Evolutionary conservation across 2,888 invertebrate species (phyloP), one percentile per base, ranked within the genome.

Genomic region (Amblyteles armatorius): DNA sequence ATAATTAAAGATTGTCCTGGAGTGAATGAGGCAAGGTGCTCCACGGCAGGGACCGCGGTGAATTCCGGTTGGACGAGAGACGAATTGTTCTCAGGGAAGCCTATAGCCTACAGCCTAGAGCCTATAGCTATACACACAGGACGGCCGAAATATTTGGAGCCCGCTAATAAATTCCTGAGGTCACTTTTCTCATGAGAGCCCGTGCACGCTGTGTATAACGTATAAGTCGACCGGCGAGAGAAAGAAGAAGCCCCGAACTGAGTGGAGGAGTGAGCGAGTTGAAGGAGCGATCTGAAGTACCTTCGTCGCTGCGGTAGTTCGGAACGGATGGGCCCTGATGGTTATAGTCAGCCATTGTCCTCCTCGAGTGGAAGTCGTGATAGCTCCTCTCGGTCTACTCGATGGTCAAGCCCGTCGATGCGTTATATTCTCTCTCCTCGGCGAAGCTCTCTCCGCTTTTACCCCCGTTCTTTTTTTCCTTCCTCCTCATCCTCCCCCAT

Each of bases 291-390:
- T 74, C 67, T 22, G 55, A 57, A 65, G 77, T 79, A 68, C 26
- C 76, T 82, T 67, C 50, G 55, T 22, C 65, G 68, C 36, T 67
- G 78, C 57, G 78, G 86, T 79, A 87, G 87, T 82, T 33, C 26
- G 72, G 82, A 88, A 88, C 79, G 88, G 84, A 82, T 85, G 88
- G 86, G 50, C 68, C 67, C 76, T 85, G 85, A 85, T 85, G 85
- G 85, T 85, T 85, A 88, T 88, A 88, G 88, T 88, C 89, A 83
- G 85, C 88, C 90, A 88, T 89, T 88, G 90, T 90, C 90, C 88
- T 82, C 87, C 84, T 87, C 71, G 88, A 91, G 89, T 89, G 88
- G 89, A 87, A 84, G 86, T 85, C 78, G 85, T 88, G 89, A 90
- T 91, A 88, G 88, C 88, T 81, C 79, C 82, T 79, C 79, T 82